Base-by-base conservation (phyloP, 2,888 invertebrate genomes). In the Cabera pusaria region DNA sequence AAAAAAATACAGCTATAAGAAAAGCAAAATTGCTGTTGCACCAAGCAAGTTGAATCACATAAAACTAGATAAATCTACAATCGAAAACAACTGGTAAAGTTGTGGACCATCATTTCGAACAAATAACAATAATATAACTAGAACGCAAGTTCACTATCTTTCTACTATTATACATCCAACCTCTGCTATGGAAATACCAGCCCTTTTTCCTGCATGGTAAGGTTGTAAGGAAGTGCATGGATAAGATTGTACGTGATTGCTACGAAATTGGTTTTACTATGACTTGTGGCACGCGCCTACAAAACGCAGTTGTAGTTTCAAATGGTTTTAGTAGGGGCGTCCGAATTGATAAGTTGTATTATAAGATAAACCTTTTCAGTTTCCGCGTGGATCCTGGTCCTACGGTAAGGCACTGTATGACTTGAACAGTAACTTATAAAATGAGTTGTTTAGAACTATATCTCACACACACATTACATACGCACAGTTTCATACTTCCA, bases 101-200 rank as follows among this genome's bases (percentile, higher is more conserved):
- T 53, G 62, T 64, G 67, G 73, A 82, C 75, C 75, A 74, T 70
- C 70, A 74, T 67, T 59, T 69, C 70, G 72, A 81, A 82, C 77
- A 76, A 74, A 75, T 62, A 73, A 72, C 65, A 69, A 73, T 69
- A 71, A 72, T 70, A 70, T 8, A 26, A 32, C 71, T 63, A 56
- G 63, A 73, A 74, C 79, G 78, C 80, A 76, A 79, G 68, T 59
- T 58, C 56, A 52, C 66, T 69, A 69, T 72, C 61, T 64, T 38
- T 29, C 34, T 23, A 32, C 48, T 14, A 44, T 46, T 23, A 40
- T 24, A 14, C 14, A 14, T 14, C 4, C 3, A 14, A 14, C 4
- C 14, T 14, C 2, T 14, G 2, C 14, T 3, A 14, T 14, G 14
- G 14, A 14, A 14, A 14, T 14, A 14, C 2, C 2, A 14, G 4